Percentiles rank a stretch among this genome's conserved stretches.
Conservation (phyloP, 2,113 vertebrate genomes). For the Dromas ardeola region DNA sequence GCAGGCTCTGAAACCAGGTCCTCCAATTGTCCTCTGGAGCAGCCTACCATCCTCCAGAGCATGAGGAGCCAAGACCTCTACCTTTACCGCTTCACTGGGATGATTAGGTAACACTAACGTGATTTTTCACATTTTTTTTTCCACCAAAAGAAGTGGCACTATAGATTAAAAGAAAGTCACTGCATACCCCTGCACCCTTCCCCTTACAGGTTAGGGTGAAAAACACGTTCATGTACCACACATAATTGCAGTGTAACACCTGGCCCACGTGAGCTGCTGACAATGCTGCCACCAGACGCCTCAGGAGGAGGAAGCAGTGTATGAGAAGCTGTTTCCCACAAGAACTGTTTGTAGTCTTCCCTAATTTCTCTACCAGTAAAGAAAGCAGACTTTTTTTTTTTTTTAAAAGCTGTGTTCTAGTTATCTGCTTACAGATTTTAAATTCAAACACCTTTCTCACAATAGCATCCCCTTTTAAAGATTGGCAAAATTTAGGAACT, state of each 20-base stretch:
- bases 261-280: background rate
- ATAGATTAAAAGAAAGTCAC: background rate
- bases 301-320: background rate
- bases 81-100: background rate
- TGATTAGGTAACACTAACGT: background rate
- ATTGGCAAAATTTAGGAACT: background rate
- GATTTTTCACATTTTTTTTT: background rate
- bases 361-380: background rate
- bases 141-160: background rate
- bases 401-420: background rate
- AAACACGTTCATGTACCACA: background rate
- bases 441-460: background rate
- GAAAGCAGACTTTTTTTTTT: background rate
- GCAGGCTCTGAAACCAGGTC: background rate
- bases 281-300: background rate
- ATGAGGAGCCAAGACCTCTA: fast-evolving
- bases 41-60: background rate
- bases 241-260: fast-evolving
- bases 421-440: background rate
- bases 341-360: background rate
- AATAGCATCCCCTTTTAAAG: background rate
- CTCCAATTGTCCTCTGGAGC: background rate
- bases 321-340: background rate
- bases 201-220: background rate
- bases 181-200: background rate